Conservation (phyloP, 1,140 invertebrate genomes). For the Venustaconcha ellipsiformis region DNA sequence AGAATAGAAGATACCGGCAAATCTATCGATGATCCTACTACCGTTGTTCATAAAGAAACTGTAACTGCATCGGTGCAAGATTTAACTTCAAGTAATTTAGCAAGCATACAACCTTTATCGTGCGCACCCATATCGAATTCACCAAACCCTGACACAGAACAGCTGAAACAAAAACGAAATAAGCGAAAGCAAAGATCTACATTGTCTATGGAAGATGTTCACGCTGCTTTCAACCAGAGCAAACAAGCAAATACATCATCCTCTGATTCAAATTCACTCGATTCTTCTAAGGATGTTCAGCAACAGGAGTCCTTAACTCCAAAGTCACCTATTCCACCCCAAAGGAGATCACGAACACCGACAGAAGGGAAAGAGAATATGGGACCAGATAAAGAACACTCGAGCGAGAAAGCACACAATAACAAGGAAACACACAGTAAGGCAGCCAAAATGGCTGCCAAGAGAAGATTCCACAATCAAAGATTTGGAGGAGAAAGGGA, state of each 20-base stretch:
- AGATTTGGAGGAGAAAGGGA: constrained; percentile 54
- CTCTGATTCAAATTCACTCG: neutral
- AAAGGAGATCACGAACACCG: constrained; percentile 14
- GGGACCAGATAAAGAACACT: constrained; percentile 6
- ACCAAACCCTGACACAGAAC: constrained; percentile 32
- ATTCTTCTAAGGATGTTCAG: neutral
- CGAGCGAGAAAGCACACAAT: constrained; percentile 17
- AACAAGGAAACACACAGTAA: constrained; percentile 41
- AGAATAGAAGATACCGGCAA: constrained; percentile 56
- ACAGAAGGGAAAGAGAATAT: constrained; percentile 22
- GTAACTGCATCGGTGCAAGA: constrained; percentile 13
- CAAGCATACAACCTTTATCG: constrained; percentile 5
- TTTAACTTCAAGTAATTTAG: neutral
- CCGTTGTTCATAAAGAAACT: constrained; percentile 23
- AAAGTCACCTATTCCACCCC: constrained; percentile 33
- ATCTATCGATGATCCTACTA: constrained; percentile 34
- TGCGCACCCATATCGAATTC: constrained; percentile 13
- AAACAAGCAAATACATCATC: constrained; percentile 18
- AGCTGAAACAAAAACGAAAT: constrained; percentile 50
- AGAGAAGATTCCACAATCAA: constrained; percentile 53
- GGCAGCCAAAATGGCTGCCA: constrained; percentile 56
- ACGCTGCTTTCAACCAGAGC: constrained; percentile 38
- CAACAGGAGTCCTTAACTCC: neutral
- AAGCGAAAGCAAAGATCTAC: constrained; percentile 54
- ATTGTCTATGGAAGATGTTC: constrained; percentile 56